Conservation (phyloP, 2,888 invertebrate genomes). For the Panorpa germanica region DNA sequence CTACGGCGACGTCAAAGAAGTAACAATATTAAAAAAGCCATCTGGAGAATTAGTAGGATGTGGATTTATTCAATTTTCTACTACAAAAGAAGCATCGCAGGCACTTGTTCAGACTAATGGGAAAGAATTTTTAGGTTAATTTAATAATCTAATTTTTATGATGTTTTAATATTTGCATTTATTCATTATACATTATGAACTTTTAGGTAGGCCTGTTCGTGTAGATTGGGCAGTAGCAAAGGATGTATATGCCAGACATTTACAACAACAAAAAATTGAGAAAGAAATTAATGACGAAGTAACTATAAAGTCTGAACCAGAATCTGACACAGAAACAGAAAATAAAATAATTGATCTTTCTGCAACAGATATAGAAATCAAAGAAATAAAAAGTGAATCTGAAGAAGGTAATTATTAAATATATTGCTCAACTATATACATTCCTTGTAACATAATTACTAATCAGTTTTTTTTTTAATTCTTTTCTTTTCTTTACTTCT, state of each 20-base stretch:
- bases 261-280: conserved; percentile 26
- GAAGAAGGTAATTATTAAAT: conserved; percentile 13
- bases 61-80: conserved; percentile 75
- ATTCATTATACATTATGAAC: conserved; percentile 3
- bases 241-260: conserved; percentile 40
- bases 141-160: conserved; percentile 5
- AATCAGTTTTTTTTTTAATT: too few species aligned
- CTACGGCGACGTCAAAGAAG: conserved; percentile 59
- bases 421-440: too few species aligned
- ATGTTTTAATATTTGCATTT: conserved; percentile 8
- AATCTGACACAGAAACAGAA: conserved; percentile 19
- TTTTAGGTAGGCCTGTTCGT: conserved; percentile 39
- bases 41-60: conserved; percentile 75
- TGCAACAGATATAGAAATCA: conserved; percentile 9
- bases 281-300: conserved; percentile 23
- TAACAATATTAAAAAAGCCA: conserved; percentile 52
- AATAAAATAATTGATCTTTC: conserved; percentile 12
- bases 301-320: conserved; percentile 25
- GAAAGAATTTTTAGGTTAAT: conserved; percentile 41
- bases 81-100: conserved; percentile 66
- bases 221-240: conserved; percentile 90
- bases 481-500: too few species aligned
- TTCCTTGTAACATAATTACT: too few species aligned
- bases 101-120: conserved; percentile 57
- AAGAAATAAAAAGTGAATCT: conserved; percentile 14